Conservation (phyloP, 2,797 vertebrate species). For the Sebastes reedi region DNA sequence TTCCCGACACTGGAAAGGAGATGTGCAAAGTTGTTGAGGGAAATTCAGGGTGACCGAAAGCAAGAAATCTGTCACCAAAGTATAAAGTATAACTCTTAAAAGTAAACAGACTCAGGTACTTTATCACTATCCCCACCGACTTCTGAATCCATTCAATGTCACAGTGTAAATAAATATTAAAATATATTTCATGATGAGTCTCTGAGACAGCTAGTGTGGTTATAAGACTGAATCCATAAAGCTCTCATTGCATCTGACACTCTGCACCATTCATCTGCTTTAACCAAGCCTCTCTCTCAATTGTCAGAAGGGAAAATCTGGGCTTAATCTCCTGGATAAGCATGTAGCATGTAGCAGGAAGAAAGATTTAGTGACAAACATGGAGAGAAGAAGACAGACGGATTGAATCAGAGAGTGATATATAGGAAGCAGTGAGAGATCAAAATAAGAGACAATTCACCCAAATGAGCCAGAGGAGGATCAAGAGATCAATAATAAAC, state of each 20-base stretch:
- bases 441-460: conserved; percentile 15
- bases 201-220: conserved; percentile 19
- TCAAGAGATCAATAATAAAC: conserved; percentile 14
- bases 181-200: not conserved
- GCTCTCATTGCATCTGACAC: conserved; percentile 14
- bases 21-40: not conserved
- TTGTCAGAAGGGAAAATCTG: conserved; percentile 17
- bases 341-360: not conserved
- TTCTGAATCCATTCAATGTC: not conserved
- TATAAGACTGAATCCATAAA: conserved; percentile 19
- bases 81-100: not conserved
- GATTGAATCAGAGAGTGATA: not conserved
- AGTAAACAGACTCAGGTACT: not conserved
- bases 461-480: conserved; percentile 11
- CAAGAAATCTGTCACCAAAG: not conserved
- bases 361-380: conserved; percentile 22
- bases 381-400: not conserved
- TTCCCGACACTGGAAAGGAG: not conserved
- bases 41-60: not conserved
- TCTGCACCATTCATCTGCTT: conserved; percentile 1
- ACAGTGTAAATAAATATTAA: conserved; percentile 20
- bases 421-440: not conserved
- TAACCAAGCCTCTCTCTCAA: not conserved
- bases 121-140: not conserved
- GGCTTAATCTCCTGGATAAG: conserved; percentile 20